Evolutionary conservation across 1,140 invertebrate species (phyloP).

Genomic region (Heliconius melpomene): DNA sequence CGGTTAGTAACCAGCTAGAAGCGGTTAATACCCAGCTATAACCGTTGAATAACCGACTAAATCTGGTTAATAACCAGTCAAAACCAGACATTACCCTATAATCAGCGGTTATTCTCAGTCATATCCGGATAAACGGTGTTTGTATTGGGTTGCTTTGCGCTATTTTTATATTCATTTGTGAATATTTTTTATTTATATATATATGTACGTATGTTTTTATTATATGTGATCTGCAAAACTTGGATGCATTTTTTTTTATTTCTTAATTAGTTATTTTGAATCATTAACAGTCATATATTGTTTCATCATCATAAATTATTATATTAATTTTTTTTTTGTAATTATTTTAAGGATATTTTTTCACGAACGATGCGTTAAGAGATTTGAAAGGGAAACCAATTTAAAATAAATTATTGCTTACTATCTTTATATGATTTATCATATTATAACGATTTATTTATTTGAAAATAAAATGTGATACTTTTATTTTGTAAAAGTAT

Average conservation of each 20-base stretch:
- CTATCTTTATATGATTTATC: conserved; percentile 33
- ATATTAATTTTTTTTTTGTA: not conserved
- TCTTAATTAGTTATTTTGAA: not conserved
- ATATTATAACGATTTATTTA: conserved; percentile 11
- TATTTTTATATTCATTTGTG: conserved; percentile 34
- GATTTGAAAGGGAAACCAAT: conserved; percentile 48
- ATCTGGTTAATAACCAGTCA: not conserved
- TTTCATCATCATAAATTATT: not conserved
- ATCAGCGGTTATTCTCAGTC: not conserved
- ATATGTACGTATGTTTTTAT: conserved; percentile 1
- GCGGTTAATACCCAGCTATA: not conserved
- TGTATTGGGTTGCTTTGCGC: conserved; percentile 20
- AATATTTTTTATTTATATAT: conserved; percentile 21
- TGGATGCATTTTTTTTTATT: not conserved
- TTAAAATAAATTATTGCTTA: conserved; percentile 41
- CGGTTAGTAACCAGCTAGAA: not conserved
- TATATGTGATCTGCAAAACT: not conserved
- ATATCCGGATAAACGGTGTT: conserved; percentile 6
- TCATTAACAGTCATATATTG: not conserved
- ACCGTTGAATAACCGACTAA: conserved; percentile 42
- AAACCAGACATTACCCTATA: not conserved
- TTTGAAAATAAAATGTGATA: not conserved
- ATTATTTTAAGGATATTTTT: conserved; percentile 36
- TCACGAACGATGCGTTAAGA: conserved; percentile 42
- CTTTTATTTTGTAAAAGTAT: not conserved